Conservation (phyloP, 2,113 vertebrate genomes). For the Pelvicachromis taeniatus region DNA sequence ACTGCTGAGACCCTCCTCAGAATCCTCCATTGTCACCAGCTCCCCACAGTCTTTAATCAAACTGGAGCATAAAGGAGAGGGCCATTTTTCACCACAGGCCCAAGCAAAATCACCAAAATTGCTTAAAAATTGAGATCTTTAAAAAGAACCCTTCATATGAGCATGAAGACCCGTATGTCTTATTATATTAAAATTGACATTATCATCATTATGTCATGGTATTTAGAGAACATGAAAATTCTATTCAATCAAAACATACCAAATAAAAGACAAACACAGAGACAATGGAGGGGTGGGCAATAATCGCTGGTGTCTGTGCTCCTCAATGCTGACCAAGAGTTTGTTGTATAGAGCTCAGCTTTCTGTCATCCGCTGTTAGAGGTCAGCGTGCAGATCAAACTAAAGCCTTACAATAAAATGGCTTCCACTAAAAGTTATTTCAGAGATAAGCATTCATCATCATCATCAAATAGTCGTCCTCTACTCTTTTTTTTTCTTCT, state of each 20-base stretch:
- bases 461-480: neutral
- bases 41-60: constrained; percentile 36
- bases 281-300: neutral
- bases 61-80: constrained; percentile 13
- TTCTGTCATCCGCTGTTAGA: neutral
- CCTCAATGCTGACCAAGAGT: neutral
- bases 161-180: neutral
- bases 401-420: neutral
- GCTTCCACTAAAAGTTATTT: neutral
- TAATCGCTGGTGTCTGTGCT: neutral
- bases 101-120: neutral
- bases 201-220: neutral
- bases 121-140: neutral
- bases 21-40: constrained; percentile 33
- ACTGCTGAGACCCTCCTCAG: neutral
- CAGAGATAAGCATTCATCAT: neutral
- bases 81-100: constrained; percentile 7
- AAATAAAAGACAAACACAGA: neutral
- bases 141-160: neutral
- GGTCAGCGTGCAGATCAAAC: neutral
- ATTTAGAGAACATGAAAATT: neutral
- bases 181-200: neutral
- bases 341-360: neutral
- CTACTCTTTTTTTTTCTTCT: neutral
- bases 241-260: neutral